Evolutionary conservation across 2,888 invertebrate species (phyloP), one percentile per base, ranked within the genome.

Genomic region (Hydraecia micacea): DNA sequence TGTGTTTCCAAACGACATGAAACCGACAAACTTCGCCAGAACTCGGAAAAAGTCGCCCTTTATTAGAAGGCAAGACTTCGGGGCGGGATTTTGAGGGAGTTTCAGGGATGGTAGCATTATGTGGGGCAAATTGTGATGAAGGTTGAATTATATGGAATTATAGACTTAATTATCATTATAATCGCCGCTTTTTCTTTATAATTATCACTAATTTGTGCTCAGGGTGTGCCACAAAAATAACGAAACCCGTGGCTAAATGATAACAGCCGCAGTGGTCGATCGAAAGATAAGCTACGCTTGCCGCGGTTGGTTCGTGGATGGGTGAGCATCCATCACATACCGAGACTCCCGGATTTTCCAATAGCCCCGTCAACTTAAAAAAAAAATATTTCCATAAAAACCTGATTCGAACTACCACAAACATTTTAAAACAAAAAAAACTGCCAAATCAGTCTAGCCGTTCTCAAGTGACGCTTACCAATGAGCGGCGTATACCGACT

Each of bases 1-100:
- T 89, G 79, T 86, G 89, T 70, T 8, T 60, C 73, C 68, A 79
- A 87, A 87, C 73, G 80, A 80, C 83, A 46, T 73, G 73, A 78
- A 79, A 65, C 75, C 25, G 52, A 42, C 46, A 21, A 87, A 89
- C 69, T 86, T 86, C 67, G 39, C 0, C 70, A 66, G 52, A 58
- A 75, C 39, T 74, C 6, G 60, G 77, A 72, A 79, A 78, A 68
- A 85, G 71, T 77, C 62, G 8, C 39, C 18, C 28, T 81, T 77
- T 73, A 82, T 77, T 69, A 63, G 73, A 75, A 62, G 73, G 2
- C 55, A 25, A 21, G 28, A 68, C 66, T 76, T 55, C 28, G 55
- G 9, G n/a, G 32, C 11, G 3, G 8, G 15, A 25, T 62, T 66
- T 68, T 65, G 21, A 9, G 15, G 46, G 18, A n/a, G 28, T 68